Percentiles rank a stretch among this genome's conserved stretches.
phyloP scores from a whole-genome alignment of 2,113 vertebrate genomes.

The Euleptes europaea region DNA sequence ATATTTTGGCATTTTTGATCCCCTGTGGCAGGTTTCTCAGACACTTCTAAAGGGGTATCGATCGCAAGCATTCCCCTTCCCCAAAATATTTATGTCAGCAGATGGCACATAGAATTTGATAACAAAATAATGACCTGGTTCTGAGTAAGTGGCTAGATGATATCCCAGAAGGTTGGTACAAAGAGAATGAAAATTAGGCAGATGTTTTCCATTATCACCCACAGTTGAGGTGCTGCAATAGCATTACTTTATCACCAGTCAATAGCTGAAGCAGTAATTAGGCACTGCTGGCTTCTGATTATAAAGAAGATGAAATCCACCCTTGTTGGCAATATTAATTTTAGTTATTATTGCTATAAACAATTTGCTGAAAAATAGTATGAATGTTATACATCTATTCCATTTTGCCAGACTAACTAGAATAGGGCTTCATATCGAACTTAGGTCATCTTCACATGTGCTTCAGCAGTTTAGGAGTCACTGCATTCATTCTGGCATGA shows the following conservation, averaged over 20 bases:
- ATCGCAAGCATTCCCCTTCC: not conserved
- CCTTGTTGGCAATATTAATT: slow-evolving; percentile 6
- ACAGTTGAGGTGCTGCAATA: slow-evolving; percentile 12
- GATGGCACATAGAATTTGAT: slow-evolving; percentile 41
- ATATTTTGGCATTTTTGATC: not conserved
- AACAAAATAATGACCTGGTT: slow-evolving; percentile 47
- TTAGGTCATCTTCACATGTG: not conserved
- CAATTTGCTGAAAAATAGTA: not conserved
- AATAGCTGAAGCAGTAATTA: slow-evolving; percentile 29
- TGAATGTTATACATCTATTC: not conserved
- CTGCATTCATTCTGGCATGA: not conserved
- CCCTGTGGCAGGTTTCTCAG: slow-evolving; percentile 11
- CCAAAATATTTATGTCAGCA: slow-evolving; percentile 12
- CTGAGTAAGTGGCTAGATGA: slow-evolving; percentile 35
- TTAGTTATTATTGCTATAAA: slow-evolving; percentile 20
- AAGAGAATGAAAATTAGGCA: slow-evolving; percentile 45
- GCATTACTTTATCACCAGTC: slow-evolving; percentile 33
- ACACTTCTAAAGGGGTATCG: not conserved
- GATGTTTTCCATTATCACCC: slow-evolving; percentile 48
- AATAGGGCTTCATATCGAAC: not conserved
- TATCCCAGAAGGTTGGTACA: slow-evolving; percentile 24
- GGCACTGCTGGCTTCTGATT: slow-evolving; percentile 10
- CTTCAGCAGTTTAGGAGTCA: not conserved
- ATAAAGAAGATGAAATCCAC: slow-evolving; percentile 22
- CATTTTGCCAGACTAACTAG: not conserved